Conservation (phyloP, 2,797 vertebrate species). For the Phoxinus dragarum region DNA sequence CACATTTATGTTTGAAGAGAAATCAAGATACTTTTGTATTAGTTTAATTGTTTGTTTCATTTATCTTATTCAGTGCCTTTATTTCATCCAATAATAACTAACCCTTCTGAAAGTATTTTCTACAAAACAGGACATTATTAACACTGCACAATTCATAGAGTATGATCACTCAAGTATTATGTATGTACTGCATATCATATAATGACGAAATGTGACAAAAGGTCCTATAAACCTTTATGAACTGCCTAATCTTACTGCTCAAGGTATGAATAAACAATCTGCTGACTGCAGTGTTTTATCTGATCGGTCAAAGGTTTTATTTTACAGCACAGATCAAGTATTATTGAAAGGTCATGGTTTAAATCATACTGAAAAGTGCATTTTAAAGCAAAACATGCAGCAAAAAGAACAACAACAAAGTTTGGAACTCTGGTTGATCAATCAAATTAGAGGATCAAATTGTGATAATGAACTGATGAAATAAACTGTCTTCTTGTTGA, state of each 20-base stretch:
- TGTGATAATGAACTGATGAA: neutral
- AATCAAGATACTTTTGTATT: neutral
- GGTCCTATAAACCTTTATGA: neutral
- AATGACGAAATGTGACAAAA: neutral
- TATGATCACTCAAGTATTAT: neutral
- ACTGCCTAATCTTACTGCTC: neutral
- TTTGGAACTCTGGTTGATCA: neutral
- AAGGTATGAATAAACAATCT: neutral
- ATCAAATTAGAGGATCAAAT: too few species aligned
- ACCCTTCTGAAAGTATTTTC: neutral
- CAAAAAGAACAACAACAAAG: neutral
- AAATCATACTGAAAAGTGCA: neutral
- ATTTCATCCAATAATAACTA: neutral
- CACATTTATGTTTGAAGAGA: neutral
- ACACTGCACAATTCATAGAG: neutral
- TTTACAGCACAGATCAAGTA: neutral
- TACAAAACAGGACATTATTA: neutral
- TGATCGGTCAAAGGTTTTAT: constrained; percentile 20
- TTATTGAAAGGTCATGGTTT: neutral
- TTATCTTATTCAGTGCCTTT: neutral
- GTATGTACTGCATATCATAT: neutral
- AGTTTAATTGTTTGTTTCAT: neutral
- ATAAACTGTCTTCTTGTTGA: neutral
- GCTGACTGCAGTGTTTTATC: neutral
- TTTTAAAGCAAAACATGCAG: neutral